These are phyloP conservation scores for Agriotes lineatus DNA, from an alignment of 2,888 invertebrate genomes.

Conservation along the genomic window DNA sequence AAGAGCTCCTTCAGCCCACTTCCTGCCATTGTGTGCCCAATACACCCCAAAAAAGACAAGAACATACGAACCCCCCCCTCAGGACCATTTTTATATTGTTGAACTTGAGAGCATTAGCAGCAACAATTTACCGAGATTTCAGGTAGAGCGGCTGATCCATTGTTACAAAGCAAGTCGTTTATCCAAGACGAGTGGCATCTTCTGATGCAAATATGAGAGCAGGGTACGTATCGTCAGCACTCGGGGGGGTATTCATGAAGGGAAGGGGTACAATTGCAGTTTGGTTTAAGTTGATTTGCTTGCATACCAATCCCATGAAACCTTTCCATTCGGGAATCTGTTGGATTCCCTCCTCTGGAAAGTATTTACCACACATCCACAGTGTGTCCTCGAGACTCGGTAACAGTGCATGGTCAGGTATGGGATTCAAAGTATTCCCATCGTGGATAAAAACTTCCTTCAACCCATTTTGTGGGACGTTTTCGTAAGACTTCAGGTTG, in stretches of 20 bases:
- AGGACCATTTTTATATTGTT: not conserved
- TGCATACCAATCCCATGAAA: not conserved
- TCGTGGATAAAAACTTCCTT: not conserved
- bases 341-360: not conserved
- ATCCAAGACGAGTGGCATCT: not conserved
- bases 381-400: too few species aligned
- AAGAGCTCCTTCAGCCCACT: too few species aligned
- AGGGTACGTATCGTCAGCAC: constrained; percentile 6
- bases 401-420: not conserved
- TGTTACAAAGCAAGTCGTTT: constrained; percentile 14
- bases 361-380: constrained; percentile 9
- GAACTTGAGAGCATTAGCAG: not conserved
- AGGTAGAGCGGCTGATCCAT: constrained; percentile 12
- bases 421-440: not conserved
- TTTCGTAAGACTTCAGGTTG: not conserved
- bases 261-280: not conserved
- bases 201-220: constrained; percentile 11
- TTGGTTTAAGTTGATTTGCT: not conserved
- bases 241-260: not conserved
- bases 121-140: not conserved
- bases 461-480: not conserved
- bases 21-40: too few species aligned
- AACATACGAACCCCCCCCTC: not conserved
- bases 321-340: constrained; percentile 15
- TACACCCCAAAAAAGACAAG: not conserved